phyloP scores from a whole-genome alignment of 2,888 invertebrate species.

The Sesamia inferens region DNA sequence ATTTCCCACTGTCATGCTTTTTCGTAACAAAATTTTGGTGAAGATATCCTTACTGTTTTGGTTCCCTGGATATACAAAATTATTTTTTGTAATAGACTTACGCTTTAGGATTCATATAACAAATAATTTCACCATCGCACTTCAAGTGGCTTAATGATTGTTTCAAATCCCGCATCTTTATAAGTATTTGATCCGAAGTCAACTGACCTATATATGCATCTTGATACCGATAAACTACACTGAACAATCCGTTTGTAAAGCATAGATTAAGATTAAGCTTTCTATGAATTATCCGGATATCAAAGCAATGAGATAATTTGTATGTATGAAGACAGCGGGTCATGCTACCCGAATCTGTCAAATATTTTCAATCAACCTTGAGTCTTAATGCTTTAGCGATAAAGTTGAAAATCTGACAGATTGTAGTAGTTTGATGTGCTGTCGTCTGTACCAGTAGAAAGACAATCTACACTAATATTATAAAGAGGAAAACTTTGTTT shows the following conservation, averaged over 20 bases:
- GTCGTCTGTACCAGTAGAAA: no score
- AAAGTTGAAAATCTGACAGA: no score
- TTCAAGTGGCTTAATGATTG: background rate
- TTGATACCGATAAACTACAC: conserved; percentile 18
- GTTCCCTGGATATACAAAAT: no score
- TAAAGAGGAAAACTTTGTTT: no score
- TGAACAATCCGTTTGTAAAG: conserved; percentile 15
- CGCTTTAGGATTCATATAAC: no score
- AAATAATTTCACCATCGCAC: background rate
- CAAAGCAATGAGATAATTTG: background rate
- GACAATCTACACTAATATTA: no score
- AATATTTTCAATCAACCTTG: no score
- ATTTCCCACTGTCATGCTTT: background rate
- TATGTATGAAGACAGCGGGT: background rate
- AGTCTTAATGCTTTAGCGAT: no score
- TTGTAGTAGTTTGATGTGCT: no score
- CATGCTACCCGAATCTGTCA: no score
- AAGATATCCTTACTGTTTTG: no score
- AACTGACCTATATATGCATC: conserved; percentile 1
- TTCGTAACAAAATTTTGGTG: background rate
- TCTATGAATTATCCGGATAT: conserved; percentile 21
- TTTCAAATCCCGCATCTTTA: background rate
- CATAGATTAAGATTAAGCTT: conserved; percentile 24
- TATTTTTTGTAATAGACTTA: no score
- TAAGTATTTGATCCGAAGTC: background rate